These are phyloP conservation scores for Caenorhabditis becei DNA, from an alignment of 2,888 invertebrate species.

Conservation along the genomic window DNA sequence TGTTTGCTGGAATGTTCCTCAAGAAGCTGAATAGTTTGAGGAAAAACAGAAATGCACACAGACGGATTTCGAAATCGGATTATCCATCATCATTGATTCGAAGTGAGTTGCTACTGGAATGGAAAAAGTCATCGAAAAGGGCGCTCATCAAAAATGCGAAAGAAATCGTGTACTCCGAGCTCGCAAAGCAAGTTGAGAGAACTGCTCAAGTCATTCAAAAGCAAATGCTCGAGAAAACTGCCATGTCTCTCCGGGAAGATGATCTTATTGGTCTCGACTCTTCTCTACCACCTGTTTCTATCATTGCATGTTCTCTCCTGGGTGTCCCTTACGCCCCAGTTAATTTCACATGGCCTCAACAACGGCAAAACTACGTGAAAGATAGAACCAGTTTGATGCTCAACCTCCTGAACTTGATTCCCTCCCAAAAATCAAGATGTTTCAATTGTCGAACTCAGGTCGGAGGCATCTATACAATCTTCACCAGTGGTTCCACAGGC, in stretches of 20 bases:
- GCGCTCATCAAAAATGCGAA: constrained; percentile 24
- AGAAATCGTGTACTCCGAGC: constrained; percentile 10
- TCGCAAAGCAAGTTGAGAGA: constrained; percentile 16
- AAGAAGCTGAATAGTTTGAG: constrained; percentile 21
- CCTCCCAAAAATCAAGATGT: constrained; percentile 6
- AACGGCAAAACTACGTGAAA: constrained; percentile 27
- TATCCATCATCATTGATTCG: constrained; percentile 8
- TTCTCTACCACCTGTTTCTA: neutral
- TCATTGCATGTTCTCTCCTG: constrained; percentile 58
- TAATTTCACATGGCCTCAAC: constrained; percentile 67
- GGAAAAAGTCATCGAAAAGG: constrained; percentile 26
- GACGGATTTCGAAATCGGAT: constrained; percentile 13
- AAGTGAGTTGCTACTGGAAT: constrained; percentile 18
- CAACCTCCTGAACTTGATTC: neutral
- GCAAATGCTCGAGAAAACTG: constrained; percentile 40
- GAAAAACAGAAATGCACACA: neutral
- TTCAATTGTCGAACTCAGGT: constrained; percentile 26
- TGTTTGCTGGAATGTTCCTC: constrained; percentile 59
- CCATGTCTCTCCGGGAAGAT: constrained; percentile 41
- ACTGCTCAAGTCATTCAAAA: constrained; percentile 25
- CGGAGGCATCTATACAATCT: constrained; percentile 72
- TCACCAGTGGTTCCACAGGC: constrained; percentile 79
- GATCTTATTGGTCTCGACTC: constrained; percentile 35
- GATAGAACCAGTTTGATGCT: neutral
- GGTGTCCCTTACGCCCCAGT: constrained; percentile 73